A percentile compares a stretch with the other conserved stretches of the same genome.
These are phyloP conservation scores for Drosophila merina DNA, from an alignment of 2,888 invertebrate species.

Conservation along the genomic window DNA sequence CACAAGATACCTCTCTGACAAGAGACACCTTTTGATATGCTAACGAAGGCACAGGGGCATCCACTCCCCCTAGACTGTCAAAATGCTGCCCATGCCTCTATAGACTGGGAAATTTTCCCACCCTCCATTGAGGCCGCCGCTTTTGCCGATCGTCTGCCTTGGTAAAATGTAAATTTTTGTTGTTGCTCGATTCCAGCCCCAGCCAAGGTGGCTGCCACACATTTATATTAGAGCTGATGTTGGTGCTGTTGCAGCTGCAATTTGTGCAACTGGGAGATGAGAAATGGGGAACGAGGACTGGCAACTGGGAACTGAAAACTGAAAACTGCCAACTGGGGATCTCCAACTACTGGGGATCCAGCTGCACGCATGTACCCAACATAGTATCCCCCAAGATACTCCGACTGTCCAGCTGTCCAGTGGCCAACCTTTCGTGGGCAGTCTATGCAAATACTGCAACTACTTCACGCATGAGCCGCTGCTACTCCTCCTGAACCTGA, in stretches of 20 bases:
- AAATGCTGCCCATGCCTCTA: constrained; percentile 58
- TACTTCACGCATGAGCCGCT: constrained; percentile 58
- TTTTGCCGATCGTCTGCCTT: constrained; percentile 42
- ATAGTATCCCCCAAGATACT: constrained; percentile 19
- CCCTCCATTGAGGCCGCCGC: constrained; percentile 69
- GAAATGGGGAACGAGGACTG: constrained; percentile 32
- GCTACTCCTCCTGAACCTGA: constrained; percentile 31
- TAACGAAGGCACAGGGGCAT: constrained; percentile 59
- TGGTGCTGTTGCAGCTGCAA: constrained; percentile 29
- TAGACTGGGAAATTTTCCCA: constrained; percentile 71
- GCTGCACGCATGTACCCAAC: constrained; percentile 61
- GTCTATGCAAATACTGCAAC: constrained; percentile 55
- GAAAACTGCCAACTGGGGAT: constrained; percentile 19
- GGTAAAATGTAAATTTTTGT: constrained; percentile 67
- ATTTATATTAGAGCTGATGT: constrained; percentile 68
- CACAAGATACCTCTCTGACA: constrained; percentile 63
- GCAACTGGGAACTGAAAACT: constrained; percentile 10
- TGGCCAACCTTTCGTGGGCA: constrained; percentile 65
- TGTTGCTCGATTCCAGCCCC: constrained; percentile 4
- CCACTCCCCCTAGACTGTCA: constrained; percentile 53
- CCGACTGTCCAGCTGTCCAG: constrained; percentile 64
- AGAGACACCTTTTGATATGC: constrained; percentile 77
- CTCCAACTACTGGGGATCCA: background rate
- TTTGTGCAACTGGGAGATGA: constrained; percentile 39
- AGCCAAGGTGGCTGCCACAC: constrained; percentile 47